A percentile compares a stretch with the other conserved stretches of the same genome.
Evolutionary conservation across 30 jellyfish, hydroid and myxozoan species (phyloP).

Genomic region (Pseudorhiza aurosa): DNA sequence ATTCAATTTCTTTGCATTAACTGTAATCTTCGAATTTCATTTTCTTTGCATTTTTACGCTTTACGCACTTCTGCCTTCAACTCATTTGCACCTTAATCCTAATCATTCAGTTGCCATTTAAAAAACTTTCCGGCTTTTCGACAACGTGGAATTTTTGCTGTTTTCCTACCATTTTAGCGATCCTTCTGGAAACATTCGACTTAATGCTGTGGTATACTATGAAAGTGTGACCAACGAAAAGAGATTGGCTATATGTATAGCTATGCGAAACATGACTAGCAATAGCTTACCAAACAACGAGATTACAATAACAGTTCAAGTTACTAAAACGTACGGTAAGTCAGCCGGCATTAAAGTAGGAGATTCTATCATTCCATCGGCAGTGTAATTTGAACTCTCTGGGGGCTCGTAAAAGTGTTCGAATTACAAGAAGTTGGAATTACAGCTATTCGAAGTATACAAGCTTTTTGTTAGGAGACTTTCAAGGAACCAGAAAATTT

Average conservation of each 20-base stretch:
- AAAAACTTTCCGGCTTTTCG: too few relatives aligned
- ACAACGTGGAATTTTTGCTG: too few relatives aligned
- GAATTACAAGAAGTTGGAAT: too few relatives aligned
- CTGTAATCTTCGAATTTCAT: neutral
- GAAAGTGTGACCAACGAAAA: neutral
- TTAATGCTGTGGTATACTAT: conserved; percentile 27
- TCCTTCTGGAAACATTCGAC: neutral
- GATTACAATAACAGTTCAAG: neutral
- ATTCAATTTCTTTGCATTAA: neutral
- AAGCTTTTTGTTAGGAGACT: too few relatives aligned
- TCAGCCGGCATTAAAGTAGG: neutral
- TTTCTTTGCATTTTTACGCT: too few relatives aligned
- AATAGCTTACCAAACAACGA: neutral
- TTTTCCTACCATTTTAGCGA: neutral
- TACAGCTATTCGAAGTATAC: too few relatives aligned
- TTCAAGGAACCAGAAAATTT: too few relatives aligned
- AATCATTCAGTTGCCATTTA: too few relatives aligned
- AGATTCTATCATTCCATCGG: neutral
- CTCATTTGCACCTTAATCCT: too few relatives aligned
- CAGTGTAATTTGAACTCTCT: too few relatives aligned
- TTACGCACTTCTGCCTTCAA: too few relatives aligned
- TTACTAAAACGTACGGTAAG: conserved; percentile 22
- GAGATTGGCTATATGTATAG: neutral
- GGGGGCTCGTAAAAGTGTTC: neutral
- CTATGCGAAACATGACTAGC: conserved; percentile 14